Percentiles rank a stretch among this genome's conserved stretches.
phyloP scores from a whole-genome alignment of 1,140 invertebrate species.

The Lanistes nyassanus region DNA sequence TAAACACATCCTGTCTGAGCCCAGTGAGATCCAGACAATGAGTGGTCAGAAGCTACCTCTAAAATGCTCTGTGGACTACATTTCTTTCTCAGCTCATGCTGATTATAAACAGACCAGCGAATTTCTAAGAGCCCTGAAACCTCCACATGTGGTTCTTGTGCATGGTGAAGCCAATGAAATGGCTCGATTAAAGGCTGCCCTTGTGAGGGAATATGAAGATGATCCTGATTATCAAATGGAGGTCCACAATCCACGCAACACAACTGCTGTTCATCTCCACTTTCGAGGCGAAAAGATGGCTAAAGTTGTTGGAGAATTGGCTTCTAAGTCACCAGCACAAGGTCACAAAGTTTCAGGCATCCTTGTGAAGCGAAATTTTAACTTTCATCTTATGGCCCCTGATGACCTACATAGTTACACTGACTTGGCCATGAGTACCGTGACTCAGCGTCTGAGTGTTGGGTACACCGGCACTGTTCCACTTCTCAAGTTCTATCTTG shows the following conservation, averaged over 20 bases:
- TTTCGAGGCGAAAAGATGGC: slow-evolving; percentile 98
- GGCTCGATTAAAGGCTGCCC: slow-evolving; percentile 91
- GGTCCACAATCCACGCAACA: slow-evolving; percentile 96
- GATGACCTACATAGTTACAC: slow-evolving; percentile 94
- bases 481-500: slow-evolving; percentile 84
- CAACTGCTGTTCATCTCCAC: slow-evolving; percentile 89
- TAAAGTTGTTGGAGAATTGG: slow-evolving; percentile 93
- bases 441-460: slow-evolving; percentile 88
- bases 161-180: slow-evolving; percentile 99
- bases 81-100: slow-evolving; percentile 99
- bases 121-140: slow-evolving; percentile 93
- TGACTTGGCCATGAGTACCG: slow-evolving; percentile 91
- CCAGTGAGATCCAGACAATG: slow-evolving; percentile 96
- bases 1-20: slow-evolving; percentile 96
- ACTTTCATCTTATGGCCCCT: slow-evolving; percentile 94
- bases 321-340: slow-evolving; percentile 82
- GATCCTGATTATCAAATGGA: slow-evolving; percentile 87
- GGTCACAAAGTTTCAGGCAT: slow-evolving; percentile 89
- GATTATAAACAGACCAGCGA: slow-evolving; percentile 99
- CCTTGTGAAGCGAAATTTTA: slow-evolving; percentile 97
- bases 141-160: slow-evolving; percentile 95
- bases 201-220: slow-evolving; percentile 94
- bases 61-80: slow-evolving; percentile 96
- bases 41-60: slow-evolving; percentile 94
- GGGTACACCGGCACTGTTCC: slow-evolving; percentile 83